Evolutionary conservation across 1,140 invertebrate species (phyloP).

Genomic region (Orussus abietinus): DNA sequence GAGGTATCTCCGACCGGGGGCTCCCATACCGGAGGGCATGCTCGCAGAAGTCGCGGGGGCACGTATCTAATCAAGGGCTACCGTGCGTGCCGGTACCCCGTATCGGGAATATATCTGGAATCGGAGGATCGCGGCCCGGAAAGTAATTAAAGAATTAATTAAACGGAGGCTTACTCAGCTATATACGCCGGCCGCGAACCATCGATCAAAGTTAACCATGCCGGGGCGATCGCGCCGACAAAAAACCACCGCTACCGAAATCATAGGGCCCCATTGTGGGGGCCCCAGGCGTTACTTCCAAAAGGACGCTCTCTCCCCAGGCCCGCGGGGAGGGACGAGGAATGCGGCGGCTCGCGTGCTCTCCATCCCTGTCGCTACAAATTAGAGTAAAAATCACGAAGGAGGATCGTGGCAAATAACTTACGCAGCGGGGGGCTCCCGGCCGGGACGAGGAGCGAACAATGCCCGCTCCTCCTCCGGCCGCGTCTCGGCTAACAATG

Average conservation of each 20-base stretch:
- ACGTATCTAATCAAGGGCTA: slow-evolving; percentile 10
- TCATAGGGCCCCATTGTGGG: slow-evolving; percentile 34
- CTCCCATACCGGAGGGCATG: slow-evolving; percentile 20
- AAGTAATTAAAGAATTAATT: slow-evolving; percentile 46
- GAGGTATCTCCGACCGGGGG: slow-evolving; percentile 15
- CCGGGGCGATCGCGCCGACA: slow-evolving; percentile 25
- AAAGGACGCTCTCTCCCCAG: slow-evolving; percentile 1
- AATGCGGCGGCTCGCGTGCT: slow-evolving; percentile 40
- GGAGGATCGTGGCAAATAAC: slow-evolving; percentile 47
- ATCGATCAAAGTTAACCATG: slow-evolving; percentile 38
- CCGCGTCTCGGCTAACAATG: slow-evolving; percentile 22
- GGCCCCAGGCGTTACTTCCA: slow-evolving; percentile 16
- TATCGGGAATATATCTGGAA: slow-evolving; percentile 21
- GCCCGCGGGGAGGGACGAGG: slow-evolving; percentile 17
- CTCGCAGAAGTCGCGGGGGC: slow-evolving; percentile 18
- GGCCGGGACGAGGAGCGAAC: slow-evolving; percentile 22
- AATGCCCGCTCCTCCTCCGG: slow-evolving; percentile 24
- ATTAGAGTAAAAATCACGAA: slow-evolving; percentile 50
- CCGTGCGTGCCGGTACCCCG: slow-evolving; percentile 7
- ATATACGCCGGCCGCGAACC: slow-evolving; percentile 26
- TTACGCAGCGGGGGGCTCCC: slow-evolving; percentile 42
- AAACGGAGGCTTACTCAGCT: slow-evolving; percentile 43
- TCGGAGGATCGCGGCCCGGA: slow-evolving; percentile 17
- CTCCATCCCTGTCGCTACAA: slow-evolving; percentile 47
- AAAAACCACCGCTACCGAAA: slow-evolving; percentile 42